Percentiles rank a stretch among this genome's conserved stretches.
Conservation (phyloP, 2,797 vertebrate genomes). For the Chromobotia macracanthus region DNA sequence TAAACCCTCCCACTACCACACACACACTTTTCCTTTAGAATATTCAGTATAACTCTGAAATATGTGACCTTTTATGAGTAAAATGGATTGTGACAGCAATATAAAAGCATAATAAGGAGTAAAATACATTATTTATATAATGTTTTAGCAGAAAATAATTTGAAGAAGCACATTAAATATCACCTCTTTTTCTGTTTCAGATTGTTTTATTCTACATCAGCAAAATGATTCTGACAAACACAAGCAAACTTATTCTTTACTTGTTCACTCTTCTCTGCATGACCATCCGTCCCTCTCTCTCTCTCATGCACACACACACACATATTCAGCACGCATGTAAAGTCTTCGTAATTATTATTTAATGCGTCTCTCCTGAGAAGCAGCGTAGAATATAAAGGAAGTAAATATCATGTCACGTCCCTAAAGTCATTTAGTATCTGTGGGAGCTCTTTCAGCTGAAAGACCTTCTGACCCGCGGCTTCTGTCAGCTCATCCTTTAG, state of each 20-base stretch:
- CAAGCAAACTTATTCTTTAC: neutral
- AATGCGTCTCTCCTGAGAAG: conserved; percentile 2
- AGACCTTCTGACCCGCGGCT: conserved; percentile 2
- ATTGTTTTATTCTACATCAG: too few species aligned
- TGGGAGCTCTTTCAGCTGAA: neutral
- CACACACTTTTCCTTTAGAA: too few species aligned
- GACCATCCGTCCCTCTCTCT: neutral
- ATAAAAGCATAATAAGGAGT: too few species aligned
- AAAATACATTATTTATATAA: too few species aligned
- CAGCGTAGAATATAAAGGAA: conserved; percentile 16
- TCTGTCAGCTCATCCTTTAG: conserved; percentile 1
- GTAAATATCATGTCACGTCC: conserved; percentile 1
- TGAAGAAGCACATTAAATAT: too few species aligned
- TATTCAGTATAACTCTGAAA: too few species aligned
- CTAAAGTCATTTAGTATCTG: conserved; percentile 16
- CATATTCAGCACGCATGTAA: neutral
- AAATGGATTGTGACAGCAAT: too few species aligned
- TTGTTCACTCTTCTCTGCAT: too few species aligned
- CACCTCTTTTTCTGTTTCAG: too few species aligned
- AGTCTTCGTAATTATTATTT: conserved; percentile 14
- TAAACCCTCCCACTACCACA: too few species aligned
- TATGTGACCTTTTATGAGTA: too few species aligned
- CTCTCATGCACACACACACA: neutral
- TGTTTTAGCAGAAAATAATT: too few species aligned
- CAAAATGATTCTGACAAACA: neutral